Evolutionary conservation across 1,140 invertebrate genomes (phyloP).

Genomic region (Protaetia brevitarsis): DNA sequence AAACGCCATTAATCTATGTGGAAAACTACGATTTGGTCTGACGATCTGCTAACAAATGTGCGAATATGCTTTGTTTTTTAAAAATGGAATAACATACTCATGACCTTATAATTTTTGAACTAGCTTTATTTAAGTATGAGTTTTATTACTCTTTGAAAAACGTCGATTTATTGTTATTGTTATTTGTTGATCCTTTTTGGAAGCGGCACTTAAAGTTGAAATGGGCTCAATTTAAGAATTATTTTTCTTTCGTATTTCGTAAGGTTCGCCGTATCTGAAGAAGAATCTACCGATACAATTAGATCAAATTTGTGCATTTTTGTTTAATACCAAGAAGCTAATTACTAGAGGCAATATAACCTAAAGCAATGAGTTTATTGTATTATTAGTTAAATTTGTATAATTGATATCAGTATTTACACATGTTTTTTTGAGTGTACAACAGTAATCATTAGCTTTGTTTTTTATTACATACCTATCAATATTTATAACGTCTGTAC

Average conservation of each 20-base stretch:
- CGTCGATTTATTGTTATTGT: too few species aligned
- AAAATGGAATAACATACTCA: slow-evolving; percentile 41
- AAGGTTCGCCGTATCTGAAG: neutral
- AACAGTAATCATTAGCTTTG: too few species aligned
- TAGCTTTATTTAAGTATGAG: slow-evolving; percentile 40
- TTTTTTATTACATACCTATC: too few species aligned
- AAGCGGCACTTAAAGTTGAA: neutral
- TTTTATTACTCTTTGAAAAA: too few species aligned
- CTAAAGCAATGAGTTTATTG: too few species aligned
- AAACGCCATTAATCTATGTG: slow-evolving; percentile 42
- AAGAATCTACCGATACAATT: neutral
- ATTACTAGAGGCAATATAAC: too few species aligned
- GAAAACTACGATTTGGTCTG: slow-evolving; percentile 41
- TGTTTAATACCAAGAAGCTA: neutral
- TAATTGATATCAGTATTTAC: too few species aligned
- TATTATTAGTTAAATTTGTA: too few species aligned
- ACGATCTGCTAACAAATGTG: slow-evolving; percentile 42
- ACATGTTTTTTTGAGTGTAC: too few species aligned
- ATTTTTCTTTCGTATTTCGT: neutral
- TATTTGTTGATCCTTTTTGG: too few species aligned
- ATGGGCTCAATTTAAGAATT: neutral
- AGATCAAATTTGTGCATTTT: neutral
- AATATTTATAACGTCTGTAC: too few species aligned
- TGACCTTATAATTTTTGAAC: slow-evolving; percentile 35
- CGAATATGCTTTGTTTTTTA: slow-evolving; percentile 40